These are phyloP conservation scores for Aphelocoma californica DNA, from an alignment of 2,797 vertebrate genomes.

Conservation along the genomic window DNA sequence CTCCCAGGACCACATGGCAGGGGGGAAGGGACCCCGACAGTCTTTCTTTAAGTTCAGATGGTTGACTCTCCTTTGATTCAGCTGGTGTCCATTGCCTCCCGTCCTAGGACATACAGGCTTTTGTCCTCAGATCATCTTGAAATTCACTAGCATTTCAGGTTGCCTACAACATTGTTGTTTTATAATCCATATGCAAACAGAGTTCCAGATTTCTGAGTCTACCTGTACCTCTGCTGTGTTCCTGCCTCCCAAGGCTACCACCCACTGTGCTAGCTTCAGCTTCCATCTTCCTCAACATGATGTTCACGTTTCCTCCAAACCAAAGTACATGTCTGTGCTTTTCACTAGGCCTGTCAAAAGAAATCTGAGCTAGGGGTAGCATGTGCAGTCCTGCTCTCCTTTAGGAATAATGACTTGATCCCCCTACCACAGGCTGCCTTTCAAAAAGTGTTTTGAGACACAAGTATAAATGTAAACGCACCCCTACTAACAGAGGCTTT, in stretches of 20 bases:
- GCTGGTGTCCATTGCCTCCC: neutral
- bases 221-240: neutral
- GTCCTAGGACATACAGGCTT: neutral
- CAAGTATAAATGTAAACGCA: neutral
- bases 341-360: neutral
- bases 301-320: neutral
- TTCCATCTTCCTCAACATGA: neutral
- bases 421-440: neutral
- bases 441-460: neutral
- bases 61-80: neutral
- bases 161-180: neutral
- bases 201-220: neutral
- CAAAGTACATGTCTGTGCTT: neutral
- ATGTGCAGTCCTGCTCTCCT: neutral
- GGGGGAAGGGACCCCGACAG: too few species aligned
- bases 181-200: neutral
- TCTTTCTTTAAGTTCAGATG: neutral
- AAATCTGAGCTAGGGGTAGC: neutral
- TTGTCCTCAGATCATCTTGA: neutral
- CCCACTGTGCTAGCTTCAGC: neutral
- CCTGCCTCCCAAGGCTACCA: neutral
- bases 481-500: neutral
- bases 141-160: neutral
- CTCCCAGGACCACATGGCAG: too few species aligned
- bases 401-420: neutral